Percentiles rank a stretch among this genome's conserved stretches.
Conservation (phyloP, 1,140 invertebrate genomes). For the Venustaconcha ellipsiformis region DNA sequence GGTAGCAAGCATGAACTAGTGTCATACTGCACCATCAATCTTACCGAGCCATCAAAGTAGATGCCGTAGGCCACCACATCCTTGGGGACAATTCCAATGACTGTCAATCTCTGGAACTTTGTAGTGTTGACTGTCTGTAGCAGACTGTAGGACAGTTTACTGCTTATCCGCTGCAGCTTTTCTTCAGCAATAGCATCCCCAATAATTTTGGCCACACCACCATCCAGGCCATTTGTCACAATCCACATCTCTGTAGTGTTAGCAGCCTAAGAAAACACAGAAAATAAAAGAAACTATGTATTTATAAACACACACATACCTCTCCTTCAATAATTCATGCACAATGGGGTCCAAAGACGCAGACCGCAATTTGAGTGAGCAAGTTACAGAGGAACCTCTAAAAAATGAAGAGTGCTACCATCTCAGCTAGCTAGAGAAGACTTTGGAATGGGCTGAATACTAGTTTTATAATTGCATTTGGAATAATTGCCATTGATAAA, state of each 20-base stretch:
- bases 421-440: no score
- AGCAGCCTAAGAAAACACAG: constrained; percentile 48
- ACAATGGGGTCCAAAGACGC: background rate
- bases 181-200: constrained; percentile 66
- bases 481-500: no score
- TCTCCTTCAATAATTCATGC: background rate
- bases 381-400: no score
- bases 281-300: background rate
- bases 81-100: constrained; percentile 50
- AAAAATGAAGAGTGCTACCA: no score
- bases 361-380: no score
- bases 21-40: background rate
- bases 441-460: no score
- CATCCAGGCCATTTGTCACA: constrained; percentile 67
- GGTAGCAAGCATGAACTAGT: no score
- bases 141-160: constrained; percentile 25
- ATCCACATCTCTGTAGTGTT: constrained; percentile 70
- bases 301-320: background rate
- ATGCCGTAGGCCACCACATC: constrained; percentile 39
- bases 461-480: no score
- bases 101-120: constrained; percentile 39
- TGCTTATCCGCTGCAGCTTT: constrained; percentile 36
- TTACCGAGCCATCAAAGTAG: constrained; percentile 48
- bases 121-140: constrained; percentile 16
- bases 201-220: constrained; percentile 64